phyloP scores from a whole-genome alignment of 2,797 vertebrate species.

The Typhlichthys subterraneus region DNA sequence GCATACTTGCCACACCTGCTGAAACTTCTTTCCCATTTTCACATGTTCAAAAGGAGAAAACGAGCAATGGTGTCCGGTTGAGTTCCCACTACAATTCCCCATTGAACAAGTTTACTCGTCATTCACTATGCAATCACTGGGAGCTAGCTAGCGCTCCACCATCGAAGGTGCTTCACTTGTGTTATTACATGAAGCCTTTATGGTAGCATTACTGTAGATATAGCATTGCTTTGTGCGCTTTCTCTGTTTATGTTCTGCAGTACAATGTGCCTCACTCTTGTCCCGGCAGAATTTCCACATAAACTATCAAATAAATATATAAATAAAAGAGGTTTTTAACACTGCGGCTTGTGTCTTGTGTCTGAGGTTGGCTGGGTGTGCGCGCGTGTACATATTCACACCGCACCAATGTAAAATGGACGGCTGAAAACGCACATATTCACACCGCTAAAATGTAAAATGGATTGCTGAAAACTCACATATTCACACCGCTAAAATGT shows the following conservation, averaged over 20 bases:
- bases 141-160: conserved; percentile 32
- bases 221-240: conserved; percentile 34
- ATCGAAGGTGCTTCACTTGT: conserved; percentile 51
- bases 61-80: conserved; percentile 28
- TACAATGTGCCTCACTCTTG: conserved; percentile 68
- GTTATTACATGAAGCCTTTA: conserved; percentile 21
- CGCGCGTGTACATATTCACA: conserved; percentile 19
- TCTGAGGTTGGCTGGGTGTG: conserved; percentile 3
- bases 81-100: conserved; percentile 44
- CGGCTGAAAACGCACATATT: too few species aligned
- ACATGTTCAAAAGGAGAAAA: neutral
- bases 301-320: conserved; percentile 44
- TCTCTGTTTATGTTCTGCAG: conserved; percentile 41
- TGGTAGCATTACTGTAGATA: conserved; percentile 35
- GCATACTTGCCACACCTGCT: conserved; percentile 1
- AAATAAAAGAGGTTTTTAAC: conserved; percentile 72
- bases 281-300: conserved; percentile 68
- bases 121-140: conserved; percentile 70
- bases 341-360: conserved; percentile 8
- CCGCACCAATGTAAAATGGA: too few species aligned
- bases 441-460: too few species aligned
- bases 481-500: neutral
- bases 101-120: conserved; percentile 36
- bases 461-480: neutral
- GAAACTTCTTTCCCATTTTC: too few species aligned